Conservation (phyloP, 1,140 invertebrate species). For the Eulimnadia texana region DNA sequence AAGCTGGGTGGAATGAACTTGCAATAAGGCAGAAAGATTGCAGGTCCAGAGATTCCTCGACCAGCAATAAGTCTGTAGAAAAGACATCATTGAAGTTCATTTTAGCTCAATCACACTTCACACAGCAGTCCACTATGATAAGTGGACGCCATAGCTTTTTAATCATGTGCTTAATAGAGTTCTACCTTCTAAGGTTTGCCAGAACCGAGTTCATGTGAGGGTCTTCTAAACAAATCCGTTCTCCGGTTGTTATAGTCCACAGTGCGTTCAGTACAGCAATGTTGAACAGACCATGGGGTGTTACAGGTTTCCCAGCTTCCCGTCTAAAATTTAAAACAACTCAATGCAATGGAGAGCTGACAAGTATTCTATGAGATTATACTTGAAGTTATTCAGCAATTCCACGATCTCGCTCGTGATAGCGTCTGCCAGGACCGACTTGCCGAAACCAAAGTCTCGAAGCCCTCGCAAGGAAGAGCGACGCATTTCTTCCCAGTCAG, state of each 20-base stretch:
- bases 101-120: too few relatives aligned
- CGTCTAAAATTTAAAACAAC: not conserved
- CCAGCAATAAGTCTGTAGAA: too few relatives aligned
- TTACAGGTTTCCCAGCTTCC: not conserved
- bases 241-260: slow-evolving; percentile 10
- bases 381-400: slow-evolving; percentile 1
- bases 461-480: slow-evolving; percentile 50
- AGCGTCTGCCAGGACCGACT: slow-evolving; percentile 28
- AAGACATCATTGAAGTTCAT: too few relatives aligned
- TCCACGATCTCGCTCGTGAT: slow-evolving; percentile 22
- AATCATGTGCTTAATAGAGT: too few relatives aligned
- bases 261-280: slow-evolving; percentile 8
- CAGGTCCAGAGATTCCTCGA: too few relatives aligned
- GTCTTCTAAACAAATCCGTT: slow-evolving; percentile 8
- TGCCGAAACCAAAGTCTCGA: slow-evolving; percentile 54
- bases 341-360: not conserved
- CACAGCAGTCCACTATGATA: too few relatives aligned
- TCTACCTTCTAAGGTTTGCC: not conserved
- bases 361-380: too few relatives aligned
- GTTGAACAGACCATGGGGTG: slow-evolving; percentile 1
- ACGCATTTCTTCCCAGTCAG: slow-evolving; percentile 50
- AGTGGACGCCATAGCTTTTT: too few relatives aligned
- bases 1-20: not conserved
- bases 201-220: not conserved
- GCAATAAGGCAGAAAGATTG: not conserved